phyloP scores from a whole-genome alignment of 1,140 invertebrate genomes.

The Eupeodes corollae region DNA sequence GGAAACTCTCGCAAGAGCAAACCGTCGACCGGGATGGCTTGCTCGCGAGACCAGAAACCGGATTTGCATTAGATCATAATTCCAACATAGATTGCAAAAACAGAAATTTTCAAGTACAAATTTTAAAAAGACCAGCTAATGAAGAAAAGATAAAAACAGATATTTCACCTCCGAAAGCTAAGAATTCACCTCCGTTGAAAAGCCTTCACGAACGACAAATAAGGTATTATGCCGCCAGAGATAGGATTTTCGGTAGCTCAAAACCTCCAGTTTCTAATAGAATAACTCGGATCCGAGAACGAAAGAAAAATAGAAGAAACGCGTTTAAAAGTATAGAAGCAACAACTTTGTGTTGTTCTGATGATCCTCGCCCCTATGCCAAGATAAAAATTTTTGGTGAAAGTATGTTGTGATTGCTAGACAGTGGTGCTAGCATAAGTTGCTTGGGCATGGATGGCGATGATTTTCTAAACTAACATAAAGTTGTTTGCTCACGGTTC shows the following conservation, averaged over 20 bases:
- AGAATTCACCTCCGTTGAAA: too few species aligned
- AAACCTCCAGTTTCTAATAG: not conserved
- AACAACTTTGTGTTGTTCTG: too few species aligned
- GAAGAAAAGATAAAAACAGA: too few species aligned
- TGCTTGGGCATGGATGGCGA: not conserved
- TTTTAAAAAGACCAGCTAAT: too few species aligned
- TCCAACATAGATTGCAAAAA: not conserved
- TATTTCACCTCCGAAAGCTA: too few species aligned
- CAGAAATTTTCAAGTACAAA: too few species aligned
- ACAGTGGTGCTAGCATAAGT: constrained; percentile 1
- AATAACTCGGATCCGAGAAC: not conserved
- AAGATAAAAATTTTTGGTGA: not conserved
- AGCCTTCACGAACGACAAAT: too few species aligned
- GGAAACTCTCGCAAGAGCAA: not conserved
- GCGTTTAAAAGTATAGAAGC: too few species aligned
- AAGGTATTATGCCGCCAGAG: too few species aligned
- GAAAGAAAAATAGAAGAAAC: too few species aligned
- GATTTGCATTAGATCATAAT: not conserved
- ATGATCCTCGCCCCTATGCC: not conserved
- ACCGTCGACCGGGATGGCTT: too few species aligned
- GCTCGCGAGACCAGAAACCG: too few species aligned
- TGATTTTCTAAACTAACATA: not conserved
- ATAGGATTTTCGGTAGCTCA: not conserved
- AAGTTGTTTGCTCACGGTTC: not conserved
- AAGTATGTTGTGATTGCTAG: not conserved